Conservation (phyloP, 30 jellyfish, hydroid and myxozoan species). For the Rhopilema esculentum region DNA sequence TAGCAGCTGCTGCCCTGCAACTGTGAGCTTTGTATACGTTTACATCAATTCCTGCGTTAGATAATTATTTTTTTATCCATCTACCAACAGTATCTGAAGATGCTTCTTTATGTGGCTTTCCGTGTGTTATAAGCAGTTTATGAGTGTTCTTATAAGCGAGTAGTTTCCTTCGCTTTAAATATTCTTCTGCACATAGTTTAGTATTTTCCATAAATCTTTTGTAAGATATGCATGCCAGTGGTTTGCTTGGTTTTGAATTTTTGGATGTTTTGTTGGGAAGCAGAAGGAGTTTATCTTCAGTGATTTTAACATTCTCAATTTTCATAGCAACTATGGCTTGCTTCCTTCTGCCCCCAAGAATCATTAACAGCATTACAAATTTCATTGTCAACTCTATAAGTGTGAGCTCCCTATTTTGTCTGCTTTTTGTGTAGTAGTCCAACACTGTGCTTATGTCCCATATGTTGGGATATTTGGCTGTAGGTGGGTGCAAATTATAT, state of each 20-base stretch:
- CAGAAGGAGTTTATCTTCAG: slow-evolving; percentile 17
- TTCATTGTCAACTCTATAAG: slow-evolving; percentile 43
- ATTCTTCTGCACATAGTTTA: slow-evolving; percentile 43
- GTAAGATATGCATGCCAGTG: slow-evolving; percentile 29
- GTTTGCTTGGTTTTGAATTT: slow-evolving; percentile 42
- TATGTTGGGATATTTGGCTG: slow-evolving; percentile 26
- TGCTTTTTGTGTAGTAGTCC: slow-evolving; percentile 31
- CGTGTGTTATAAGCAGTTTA: slow-evolving; percentile 33
- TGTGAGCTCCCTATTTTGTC: slow-evolving; percentile 24
- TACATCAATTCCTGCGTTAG: slow-evolving; percentile 30
- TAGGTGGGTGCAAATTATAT: slow-evolving; percentile 26
- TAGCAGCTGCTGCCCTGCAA: slow-evolving; percentile 48
- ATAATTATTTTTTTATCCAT: slow-evolving; percentile 36
- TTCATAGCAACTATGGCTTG: slow-evolving; percentile 33
- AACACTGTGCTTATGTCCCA: slow-evolving; percentile 51
- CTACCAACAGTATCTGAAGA: slow-evolving; percentile 43
- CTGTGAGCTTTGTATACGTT: slow-evolving; percentile 46
- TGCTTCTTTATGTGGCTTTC: slow-evolving; percentile 48
- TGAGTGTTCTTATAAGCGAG: slow-evolving; percentile 16
- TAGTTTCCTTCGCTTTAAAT: slow-evolving; percentile 20
- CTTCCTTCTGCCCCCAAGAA: slow-evolving; percentile 46
- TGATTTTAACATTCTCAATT: slow-evolving; percentile 26
- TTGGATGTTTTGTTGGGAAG: slow-evolving; percentile 24
- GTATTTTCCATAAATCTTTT: slow-evolving; percentile 16
- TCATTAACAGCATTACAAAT: slow-evolving; percentile 40